These are phyloP conservation scores for Xiphophorus couchianus DNA, from an alignment of 2,113 vertebrate species.

Conservation along the genomic window DNA sequence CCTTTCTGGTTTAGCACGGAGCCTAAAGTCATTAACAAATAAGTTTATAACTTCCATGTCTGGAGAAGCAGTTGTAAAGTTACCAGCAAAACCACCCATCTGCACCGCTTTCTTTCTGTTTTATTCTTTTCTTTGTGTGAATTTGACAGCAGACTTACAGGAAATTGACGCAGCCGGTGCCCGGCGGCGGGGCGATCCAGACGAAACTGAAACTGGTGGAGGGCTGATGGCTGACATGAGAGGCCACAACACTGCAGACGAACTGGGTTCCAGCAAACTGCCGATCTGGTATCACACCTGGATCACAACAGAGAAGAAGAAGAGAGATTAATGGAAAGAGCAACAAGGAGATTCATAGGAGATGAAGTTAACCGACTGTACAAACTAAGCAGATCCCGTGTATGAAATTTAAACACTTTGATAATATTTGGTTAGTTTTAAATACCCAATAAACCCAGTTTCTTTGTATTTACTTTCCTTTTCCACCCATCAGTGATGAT, in stretches of 20 bases:
- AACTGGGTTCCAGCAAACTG: slow-evolving; percentile 94
- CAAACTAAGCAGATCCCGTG: neutral
- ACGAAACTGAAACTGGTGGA: slow-evolving; percentile 96
- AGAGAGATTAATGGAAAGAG: neutral
- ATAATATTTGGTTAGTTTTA: neutral
- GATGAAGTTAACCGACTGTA: neutral
- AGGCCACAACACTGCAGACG: slow-evolving; percentile 97
- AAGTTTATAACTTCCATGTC: slow-evolving; percentile 36
- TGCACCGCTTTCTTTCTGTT: neutral
- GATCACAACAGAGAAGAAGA: slow-evolving; percentile 19
- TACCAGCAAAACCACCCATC: neutral
- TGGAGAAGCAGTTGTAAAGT: slow-evolving; percentile 33
- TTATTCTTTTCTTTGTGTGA: neutral
- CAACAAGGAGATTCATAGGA: neutral
- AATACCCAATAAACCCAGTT: neutral
- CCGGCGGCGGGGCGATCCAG: slow-evolving; percentile 96
- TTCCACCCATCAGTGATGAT: slow-evolving; percentile 7
- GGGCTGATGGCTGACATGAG: slow-evolving; percentile 94
- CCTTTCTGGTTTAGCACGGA: slow-evolving; percentile 20
- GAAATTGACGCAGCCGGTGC: slow-evolving; percentile 98
- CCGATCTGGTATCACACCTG: slow-evolving; percentile 94
- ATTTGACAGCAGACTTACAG: slow-evolving; percentile 84
- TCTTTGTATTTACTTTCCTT: slow-evolving; percentile 10
- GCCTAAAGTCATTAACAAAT: slow-evolving; percentile 26
- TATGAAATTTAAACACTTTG: neutral